A percentile compares a stretch with the other conserved stretches of the same genome.
These are phyloP conservation scores for Eledona agricola DNA, from an alignment of 2,888 invertebrate species.

Conservation along the genomic window DNA sequence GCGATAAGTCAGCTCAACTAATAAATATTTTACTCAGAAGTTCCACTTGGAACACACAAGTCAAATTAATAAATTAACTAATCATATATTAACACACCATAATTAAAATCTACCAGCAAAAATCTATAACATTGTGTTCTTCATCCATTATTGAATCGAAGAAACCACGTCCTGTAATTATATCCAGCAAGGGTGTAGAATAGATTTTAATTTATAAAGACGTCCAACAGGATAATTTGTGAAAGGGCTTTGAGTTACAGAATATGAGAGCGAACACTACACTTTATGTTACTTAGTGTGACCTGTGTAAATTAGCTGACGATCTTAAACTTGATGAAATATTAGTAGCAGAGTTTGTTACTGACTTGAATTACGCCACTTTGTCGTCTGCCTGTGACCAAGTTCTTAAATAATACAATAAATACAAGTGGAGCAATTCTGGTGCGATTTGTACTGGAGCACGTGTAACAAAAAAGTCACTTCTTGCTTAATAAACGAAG, in stretches of 20 bases:
- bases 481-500: no score
- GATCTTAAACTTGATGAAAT: conserved; percentile 31
- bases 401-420: conserved; percentile 2
- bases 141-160: no score
- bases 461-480: conserved; percentile 31
- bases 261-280: conserved; percentile 29
- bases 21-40: no score
- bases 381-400: conserved; percentile 3
- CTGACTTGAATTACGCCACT: conserved; percentile 24
- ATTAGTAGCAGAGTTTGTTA: conserved; percentile 21
- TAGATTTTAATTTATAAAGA: conserved; percentile 25
- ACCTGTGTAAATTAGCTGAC: conserved; percentile 28
- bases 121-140: no score
- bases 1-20: no score
- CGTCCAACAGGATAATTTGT: conserved; percentile 27
- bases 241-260: conserved; percentile 33
- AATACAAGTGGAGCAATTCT: not conserved
- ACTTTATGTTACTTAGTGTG: conserved; percentile 30
- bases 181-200: no score
- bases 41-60: no score
- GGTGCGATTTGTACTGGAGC: not conserved
- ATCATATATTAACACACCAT: no score
- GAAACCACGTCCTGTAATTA: no score
- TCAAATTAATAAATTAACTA: no score
- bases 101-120: no score